A percentile compares a stretch with the other conserved stretches of the same genome.
Evolutionary conservation across 2,888 invertebrate genomes (phyloP).

Genomic region (Tetragonula carbonaria): DNA sequence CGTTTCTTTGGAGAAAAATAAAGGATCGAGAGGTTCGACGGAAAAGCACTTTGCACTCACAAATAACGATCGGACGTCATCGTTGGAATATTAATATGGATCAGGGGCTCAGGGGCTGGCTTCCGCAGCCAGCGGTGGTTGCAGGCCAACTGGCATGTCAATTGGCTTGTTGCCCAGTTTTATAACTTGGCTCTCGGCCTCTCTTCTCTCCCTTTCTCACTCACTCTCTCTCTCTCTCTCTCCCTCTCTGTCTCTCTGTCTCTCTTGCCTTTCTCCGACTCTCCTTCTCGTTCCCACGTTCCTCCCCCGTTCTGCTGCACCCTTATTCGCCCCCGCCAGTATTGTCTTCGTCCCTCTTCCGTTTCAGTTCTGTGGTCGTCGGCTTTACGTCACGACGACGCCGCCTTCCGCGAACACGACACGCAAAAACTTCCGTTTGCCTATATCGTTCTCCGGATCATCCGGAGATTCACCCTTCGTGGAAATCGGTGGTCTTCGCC

Average conservation of each 20-base stretch:
- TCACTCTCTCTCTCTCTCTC: constrained; percentile 41
- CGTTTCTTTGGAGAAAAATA: constrained; percentile 17
- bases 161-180: constrained; percentile 84
- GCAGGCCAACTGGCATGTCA: constrained; percentile 83
- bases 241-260: constrained; percentile 54
- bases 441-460: constrained; percentile 16
- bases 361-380: constrained; percentile 47
- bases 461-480: constrained; percentile 11
- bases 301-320: constrained; percentile 31
- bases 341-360: constrained; percentile 50
- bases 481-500: constrained; percentile 12
- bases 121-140: constrained; percentile 80
- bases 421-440: constrained; percentile 32
- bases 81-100: constrained; percentile 75
- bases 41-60: constrained; percentile 72
- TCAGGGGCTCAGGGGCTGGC: constrained; percentile 69
- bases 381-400: constrained; percentile 75
- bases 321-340: constrained; percentile 37
- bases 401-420: constrained; percentile 46
- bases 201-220: constrained; percentile 61
- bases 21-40: constrained; percentile 36
- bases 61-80: constrained; percentile 79
- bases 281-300: constrained; percentile 42
- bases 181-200: constrained; percentile 79
- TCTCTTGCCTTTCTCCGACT: constrained; percentile 34